phyloP scores from a whole-genome alignment of 53 echinoderm and acorn worm genomes.

The Mesocentrotus franciscanus region DNA sequence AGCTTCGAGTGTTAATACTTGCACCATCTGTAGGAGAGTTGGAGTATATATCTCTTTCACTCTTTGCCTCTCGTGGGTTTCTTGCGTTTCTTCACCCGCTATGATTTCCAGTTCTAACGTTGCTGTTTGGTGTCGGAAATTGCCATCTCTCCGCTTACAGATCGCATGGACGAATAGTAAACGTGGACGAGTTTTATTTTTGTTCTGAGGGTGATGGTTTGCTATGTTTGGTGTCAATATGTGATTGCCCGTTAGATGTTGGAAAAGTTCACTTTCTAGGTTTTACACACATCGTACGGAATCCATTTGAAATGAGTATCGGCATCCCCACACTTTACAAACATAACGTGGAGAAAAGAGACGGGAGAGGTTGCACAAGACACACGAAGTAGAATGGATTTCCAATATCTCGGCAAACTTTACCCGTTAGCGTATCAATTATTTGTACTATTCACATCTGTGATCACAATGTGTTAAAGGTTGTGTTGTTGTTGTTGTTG shows the following conservation, averaged over 20 bases:
- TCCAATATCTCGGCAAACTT: too few relatives aligned
- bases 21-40: neutral
- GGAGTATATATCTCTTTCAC: neutral
- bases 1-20: neutral
- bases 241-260: neutral
- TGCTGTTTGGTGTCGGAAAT: constrained; percentile 39
- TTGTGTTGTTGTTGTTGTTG: too few relatives aligned
- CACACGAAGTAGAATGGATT: too few relatives aligned
- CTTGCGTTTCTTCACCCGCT: neutral
- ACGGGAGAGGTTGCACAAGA: too few relatives aligned
- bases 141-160: constrained; percentile 26
- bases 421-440: too few relatives aligned
- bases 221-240: neutral
- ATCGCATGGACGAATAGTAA: constrained; percentile 16
- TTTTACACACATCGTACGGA: neutral
- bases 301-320: neutral
- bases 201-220: neutral
- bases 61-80: neutral
- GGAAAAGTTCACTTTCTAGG: neutral
- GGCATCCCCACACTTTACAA: neutral
- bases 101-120: neutral
- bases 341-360: neutral
- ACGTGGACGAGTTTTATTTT: neutral
- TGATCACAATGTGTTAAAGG: too few relatives aligned
- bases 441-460: too few relatives aligned